These are phyloP conservation scores for Scotopteryx bipunctaria DNA, from an alignment of 2,888 invertebrate genomes.

Conservation along the genomic window DNA sequence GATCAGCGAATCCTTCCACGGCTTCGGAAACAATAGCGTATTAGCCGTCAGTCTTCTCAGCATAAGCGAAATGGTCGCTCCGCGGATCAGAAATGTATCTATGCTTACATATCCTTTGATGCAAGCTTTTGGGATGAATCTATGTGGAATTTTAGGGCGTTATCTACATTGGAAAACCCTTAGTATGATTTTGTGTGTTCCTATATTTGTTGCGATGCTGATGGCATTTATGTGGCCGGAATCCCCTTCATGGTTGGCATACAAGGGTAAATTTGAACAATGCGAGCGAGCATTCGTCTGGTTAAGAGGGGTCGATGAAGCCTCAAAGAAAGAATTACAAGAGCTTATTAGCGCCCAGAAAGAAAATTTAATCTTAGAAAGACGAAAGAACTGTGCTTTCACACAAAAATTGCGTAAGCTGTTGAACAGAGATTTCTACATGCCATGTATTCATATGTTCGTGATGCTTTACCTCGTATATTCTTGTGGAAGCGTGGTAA, in stretches of 20 bases:
- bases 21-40: slow-evolving; percentile 37
- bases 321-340: slow-evolving; percentile 32
- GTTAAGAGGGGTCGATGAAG: slow-evolving; percentile 33
- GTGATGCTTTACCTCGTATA: slow-evolving; percentile 13
- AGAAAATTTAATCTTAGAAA: slow-evolving; percentile 4
- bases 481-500: slow-evolving; percentile 20
- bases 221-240: slow-evolving; percentile 38
- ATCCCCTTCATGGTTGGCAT: slow-evolving; percentile 42
- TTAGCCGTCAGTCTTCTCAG: slow-evolving; percentile 33
- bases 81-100: slow-evolving; percentile 32
- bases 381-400: neutral
- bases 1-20: slow-evolving; percentile 38
- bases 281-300: slow-evolving; percentile 33
- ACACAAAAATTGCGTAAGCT: neutral
- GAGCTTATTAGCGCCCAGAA: slow-evolving; percentile 31
- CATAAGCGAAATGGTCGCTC: slow-evolving; percentile 40
- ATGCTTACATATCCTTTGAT: slow-evolving; percentile 28
- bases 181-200: slow-evolving; percentile 31
- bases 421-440: slow-evolving; percentile 22
- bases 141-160: slow-evolving; percentile 27
- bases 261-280: slow-evolving; percentile 35
- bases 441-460: slow-evolving; percentile 24
- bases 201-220: slow-evolving; percentile 20
- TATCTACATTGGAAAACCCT: slow-evolving; percentile 39
- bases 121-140: slow-evolving; percentile 35